Evolutionary conservation across 2,888 invertebrate genomes (phyloP).

Genomic region (Blastobasis adustella): DNA sequence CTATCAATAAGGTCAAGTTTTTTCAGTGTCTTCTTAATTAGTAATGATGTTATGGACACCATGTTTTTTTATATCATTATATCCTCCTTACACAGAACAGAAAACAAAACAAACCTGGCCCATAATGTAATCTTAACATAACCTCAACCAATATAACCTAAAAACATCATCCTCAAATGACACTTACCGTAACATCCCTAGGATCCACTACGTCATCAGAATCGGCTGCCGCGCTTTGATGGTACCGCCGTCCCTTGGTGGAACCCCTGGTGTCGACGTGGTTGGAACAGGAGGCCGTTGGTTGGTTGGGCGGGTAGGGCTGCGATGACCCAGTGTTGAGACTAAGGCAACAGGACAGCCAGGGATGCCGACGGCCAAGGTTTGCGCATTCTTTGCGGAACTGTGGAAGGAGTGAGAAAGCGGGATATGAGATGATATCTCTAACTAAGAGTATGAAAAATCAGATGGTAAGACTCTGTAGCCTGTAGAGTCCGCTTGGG

Average conservation of each 20-base stretch:
- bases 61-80: not conserved
- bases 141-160: too few relatives aligned
- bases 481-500: too few relatives aligned
- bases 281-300: constrained; percentile 43
- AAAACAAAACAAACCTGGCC: not conserved
- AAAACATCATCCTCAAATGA: too few relatives aligned
- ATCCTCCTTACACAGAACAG: not conserved
- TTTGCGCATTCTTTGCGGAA: constrained; percentile 66
- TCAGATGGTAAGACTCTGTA: too few relatives aligned
- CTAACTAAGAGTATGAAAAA: too few relatives aligned
- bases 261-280: constrained; percentile 55
- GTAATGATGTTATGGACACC: not conserved
- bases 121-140: too few relatives aligned
- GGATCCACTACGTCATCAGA: constrained; percentile 55
- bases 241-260: constrained; percentile 56
- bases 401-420: constrained; percentile 22
- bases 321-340: constrained; percentile 40
- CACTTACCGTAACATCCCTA: constrained; percentile 56
- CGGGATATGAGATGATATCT: too few relatives aligned
- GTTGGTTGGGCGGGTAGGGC: constrained; percentile 23
- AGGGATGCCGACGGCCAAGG: constrained; percentile 54
- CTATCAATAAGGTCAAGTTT: too few relatives aligned
- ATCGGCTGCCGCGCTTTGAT: constrained; percentile 44
- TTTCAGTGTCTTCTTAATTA: not conserved
- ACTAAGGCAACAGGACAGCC: constrained; percentile 61